Evolutionary conservation across 2,888 invertebrate species (phyloP).

Genomic region (Minunthozetes semirufus): DNA sequence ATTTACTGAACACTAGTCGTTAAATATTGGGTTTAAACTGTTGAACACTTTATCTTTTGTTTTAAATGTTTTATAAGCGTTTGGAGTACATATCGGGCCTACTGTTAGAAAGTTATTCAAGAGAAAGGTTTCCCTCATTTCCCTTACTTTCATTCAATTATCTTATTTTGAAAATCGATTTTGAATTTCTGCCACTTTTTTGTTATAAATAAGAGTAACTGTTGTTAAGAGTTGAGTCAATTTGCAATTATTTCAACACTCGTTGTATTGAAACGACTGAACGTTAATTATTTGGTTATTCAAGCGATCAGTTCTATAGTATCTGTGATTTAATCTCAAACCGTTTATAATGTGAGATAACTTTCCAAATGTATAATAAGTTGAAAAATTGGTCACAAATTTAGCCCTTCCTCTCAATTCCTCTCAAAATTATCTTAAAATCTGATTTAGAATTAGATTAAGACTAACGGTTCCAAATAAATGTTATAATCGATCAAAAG

Average conservation of each 20-base stretch:
- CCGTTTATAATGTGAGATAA: neutral
- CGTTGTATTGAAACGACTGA: neutral
- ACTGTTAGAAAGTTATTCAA: too few species aligned
- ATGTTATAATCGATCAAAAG: neutral
- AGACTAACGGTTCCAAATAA: neutral
- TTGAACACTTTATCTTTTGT: neutral
- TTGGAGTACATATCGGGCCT: neutral
- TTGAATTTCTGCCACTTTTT: too few species aligned
- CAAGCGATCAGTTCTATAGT: neutral
- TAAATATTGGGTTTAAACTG: neutral
- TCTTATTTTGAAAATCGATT: too few species aligned
- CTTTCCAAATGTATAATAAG: neutral
- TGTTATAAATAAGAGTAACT: neutral
- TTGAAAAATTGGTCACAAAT: slow-evolving; percentile 5
- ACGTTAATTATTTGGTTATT: neutral
- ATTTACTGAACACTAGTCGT: neutral
- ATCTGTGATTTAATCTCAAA: slow-evolving; percentile 6
- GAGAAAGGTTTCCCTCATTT: too few species aligned
- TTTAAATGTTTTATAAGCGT: neutral
- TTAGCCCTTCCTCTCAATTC: neutral
- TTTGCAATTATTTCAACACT: neutral
- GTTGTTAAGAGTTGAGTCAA: neutral
- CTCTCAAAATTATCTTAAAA: neutral
- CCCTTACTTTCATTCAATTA: too few species aligned
- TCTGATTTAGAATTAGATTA: neutral